These are phyloP conservation scores for Coremacera marginata DNA, from an alignment of 2,888 invertebrate species.

Conservation along the genomic window DNA sequence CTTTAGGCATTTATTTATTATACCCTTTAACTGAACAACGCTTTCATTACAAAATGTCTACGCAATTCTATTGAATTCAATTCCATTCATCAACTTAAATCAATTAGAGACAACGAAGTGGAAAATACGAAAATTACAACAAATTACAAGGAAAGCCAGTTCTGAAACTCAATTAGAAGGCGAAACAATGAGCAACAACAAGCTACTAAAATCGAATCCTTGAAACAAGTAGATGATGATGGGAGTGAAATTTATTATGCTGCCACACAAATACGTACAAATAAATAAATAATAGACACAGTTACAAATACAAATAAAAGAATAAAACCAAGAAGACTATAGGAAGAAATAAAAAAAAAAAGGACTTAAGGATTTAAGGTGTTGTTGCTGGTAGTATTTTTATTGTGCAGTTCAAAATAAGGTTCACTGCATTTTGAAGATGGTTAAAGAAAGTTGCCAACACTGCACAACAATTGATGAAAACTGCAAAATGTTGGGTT, in stretches of 20 bases:
- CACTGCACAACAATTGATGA: constrained; percentile 19
- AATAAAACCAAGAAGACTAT: neutral
- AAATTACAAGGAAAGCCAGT: constrained; percentile 35
- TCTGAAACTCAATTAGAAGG: constrained; percentile 39
- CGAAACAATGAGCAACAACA: constrained; percentile 6
- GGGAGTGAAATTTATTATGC: neutral
- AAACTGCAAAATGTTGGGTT: neutral
- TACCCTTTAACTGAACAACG: neutral
- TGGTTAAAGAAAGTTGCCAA: neutral
- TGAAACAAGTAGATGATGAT: neutral
- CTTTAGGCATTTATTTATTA: neutral
- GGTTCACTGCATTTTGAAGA: neutral
- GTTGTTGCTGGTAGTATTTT: neutral
- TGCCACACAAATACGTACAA: neutral
- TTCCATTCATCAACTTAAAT: constrained; percentile 22
- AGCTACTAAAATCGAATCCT: neutral
- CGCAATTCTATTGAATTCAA: neutral
- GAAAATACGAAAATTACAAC: constrained; percentile 36
- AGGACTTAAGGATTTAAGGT: no score
- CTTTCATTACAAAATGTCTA: no score
- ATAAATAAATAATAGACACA: neutral
- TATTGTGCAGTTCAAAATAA: neutral
- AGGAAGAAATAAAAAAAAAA: neutral
- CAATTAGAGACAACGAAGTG: constrained; percentile 34
- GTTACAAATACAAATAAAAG: neutral